Evolutionary conservation across 2,797 vertebrate species (phyloP).

Genomic region (Alectoris magna): DNA sequence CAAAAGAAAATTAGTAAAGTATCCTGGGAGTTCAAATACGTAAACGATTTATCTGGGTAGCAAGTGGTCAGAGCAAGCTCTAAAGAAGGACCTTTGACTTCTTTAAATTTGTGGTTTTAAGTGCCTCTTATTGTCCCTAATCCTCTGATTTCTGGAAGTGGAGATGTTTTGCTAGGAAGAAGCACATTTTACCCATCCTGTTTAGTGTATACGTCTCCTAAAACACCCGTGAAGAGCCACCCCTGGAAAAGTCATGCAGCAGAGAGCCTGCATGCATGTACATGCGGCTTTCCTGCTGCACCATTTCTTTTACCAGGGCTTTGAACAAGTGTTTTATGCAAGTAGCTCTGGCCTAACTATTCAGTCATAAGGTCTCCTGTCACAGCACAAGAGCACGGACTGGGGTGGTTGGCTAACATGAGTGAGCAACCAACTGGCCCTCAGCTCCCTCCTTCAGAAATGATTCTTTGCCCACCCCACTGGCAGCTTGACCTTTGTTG

Average conservation of each 20-base stretch:
- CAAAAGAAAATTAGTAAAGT: background rate
- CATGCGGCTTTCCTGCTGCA: background rate
- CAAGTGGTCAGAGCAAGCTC: background rate
- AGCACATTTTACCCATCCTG: background rate
- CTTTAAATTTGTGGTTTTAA: background rate
- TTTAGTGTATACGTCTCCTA: background rate
- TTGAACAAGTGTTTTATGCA: background rate
- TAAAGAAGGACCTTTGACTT: background rate
- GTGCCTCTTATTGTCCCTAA: background rate
- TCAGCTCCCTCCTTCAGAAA: background rate
- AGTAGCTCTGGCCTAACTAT: background rate
- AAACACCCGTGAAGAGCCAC: background rate
- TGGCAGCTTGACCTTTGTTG: background rate
- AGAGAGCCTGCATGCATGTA: accelerated
- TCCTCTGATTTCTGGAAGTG: background rate
- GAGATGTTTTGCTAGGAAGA: background rate
- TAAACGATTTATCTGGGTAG: background rate
- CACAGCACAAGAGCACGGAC: background rate
- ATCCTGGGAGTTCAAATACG: background rate
- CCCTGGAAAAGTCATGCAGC: background rate
- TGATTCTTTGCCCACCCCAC: background rate
- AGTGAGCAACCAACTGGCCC: background rate
- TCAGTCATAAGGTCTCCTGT: background rate
- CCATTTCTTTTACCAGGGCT: background rate
- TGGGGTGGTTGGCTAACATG: background rate